phyloP scores from a whole-genome alignment of 1,140 invertebrate genomes.

The Littorina saxatilis region DNA sequence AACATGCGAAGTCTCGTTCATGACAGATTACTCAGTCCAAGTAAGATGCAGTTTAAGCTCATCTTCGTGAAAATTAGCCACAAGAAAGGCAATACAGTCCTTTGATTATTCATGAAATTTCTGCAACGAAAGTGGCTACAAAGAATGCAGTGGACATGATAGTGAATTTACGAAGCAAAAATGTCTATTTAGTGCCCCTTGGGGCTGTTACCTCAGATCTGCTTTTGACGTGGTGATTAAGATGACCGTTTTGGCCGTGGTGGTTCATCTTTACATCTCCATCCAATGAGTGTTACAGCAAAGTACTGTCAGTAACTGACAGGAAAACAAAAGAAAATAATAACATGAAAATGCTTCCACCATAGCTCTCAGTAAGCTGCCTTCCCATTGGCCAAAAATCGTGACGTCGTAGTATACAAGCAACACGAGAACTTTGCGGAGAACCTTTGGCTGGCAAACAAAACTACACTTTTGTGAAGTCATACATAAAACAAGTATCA shows the following conservation, averaged over 20 bases:
- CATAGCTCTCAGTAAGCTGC: constrained; percentile 18
- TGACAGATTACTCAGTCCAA: no score
- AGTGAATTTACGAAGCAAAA: not conserved
- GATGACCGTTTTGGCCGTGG: constrained; percentile 58
- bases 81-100: not conserved
- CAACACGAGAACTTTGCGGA: constrained; percentile 1
- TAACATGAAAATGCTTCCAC: constrained; percentile 57
- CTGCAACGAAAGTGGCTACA: constrained; percentile 27
- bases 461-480: not conserved
- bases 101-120: constrained; percentile 25
- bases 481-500: not conserved
- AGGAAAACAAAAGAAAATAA: constrained; percentile 64
- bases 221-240: constrained; percentile 58
- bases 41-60: no score
- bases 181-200: not conserved
- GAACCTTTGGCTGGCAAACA: not conserved
- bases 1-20: no score
- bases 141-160: constrained; percentile 11
- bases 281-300: constrained; percentile 44
- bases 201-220: constrained; percentile 54
- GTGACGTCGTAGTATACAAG: constrained; percentile 20
- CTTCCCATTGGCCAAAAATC: constrained; percentile 25
- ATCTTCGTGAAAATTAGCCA: no score
- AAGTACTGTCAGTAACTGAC: constrained; percentile 47
- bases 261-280: constrained; percentile 58